Base-by-base conservation (phyloP, 2,797 vertebrate species). In the Anguilla obscura region DNA sequence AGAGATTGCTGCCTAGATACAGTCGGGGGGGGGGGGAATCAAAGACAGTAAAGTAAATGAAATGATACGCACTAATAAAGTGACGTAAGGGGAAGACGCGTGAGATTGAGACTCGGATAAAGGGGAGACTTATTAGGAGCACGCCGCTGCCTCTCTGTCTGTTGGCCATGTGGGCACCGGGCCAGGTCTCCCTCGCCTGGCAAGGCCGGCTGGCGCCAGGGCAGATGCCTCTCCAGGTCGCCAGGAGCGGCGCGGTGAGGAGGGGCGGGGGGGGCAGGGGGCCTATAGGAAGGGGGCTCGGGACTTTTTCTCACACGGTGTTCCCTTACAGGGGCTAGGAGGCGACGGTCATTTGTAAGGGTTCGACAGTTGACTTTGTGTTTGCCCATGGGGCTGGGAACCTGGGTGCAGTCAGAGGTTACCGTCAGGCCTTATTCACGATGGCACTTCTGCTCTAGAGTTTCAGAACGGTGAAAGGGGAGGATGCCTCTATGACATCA, bases 181-280 rank as follows among this genome's bases (percentile, higher is more conserved):
- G 50, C 83, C 83, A 85, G 52, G n/a, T 56, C 50, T 14, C n/a
- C 36, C 36, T 24, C 21, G 56, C 56, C 27, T 56, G 84, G 58
- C 58, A 85, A 21, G 9, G 84, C 14, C 27, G 21, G 30, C 36
- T 63, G 84, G 84, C 30, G 56, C 84, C 58, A 40, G 21, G 33
- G 54, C 84, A 60, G 84, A 60, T 24, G 83, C 36, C 18, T 30
- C 56, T 45, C 9, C 84, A 85, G 84, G 84, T 85, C 50, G 50
- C n/a, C n/a, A 10, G 50, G 54, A 84, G 21, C 8, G 50, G 10
- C 50, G 50, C 9, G 21, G 40, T 6, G 30, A 16, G 82, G n/a
- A 10, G 48, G 58, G 84, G 56, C 0, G 30, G 16, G 58, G 16
- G 1, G 3, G 24, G 48, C 3, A 40, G 33, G 40, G 82, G 7